Percentiles rank a stretch among this genome's conserved stretches.
phyloP scores from a whole-genome alignment of 2,113 vertebrate genomes.

The Eleginops maclovinus region DNA sequence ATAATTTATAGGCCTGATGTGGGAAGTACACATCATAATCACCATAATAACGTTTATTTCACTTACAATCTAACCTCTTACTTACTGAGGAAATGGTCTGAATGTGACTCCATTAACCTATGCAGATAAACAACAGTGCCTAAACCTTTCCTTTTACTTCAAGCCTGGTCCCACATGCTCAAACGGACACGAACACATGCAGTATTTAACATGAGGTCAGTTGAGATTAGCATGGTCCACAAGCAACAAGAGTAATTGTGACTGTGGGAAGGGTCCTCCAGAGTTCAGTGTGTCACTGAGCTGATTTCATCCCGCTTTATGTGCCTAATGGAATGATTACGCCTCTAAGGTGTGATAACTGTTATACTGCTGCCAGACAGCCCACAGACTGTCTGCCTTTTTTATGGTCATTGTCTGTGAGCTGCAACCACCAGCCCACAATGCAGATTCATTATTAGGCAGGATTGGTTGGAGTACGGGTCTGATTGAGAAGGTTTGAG shows the following conservation, averaged over 20 bases:
- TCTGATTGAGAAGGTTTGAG: constrained; percentile 22
- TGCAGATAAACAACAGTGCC: background rate
- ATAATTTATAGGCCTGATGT: background rate
- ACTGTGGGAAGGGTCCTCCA: constrained; percentile 34
- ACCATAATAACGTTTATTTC: background rate
- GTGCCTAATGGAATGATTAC: constrained; percentile 38
- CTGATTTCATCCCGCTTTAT: constrained; percentile 19
- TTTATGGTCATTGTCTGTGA: constrained; percentile 68
- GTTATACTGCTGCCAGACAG: constrained; percentile 30
- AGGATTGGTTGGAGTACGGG: background rate
- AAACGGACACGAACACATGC: constrained; percentile 20
- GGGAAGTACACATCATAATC: no score
- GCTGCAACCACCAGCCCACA: constrained; percentile 27
- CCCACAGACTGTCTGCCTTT: constrained; percentile 42
- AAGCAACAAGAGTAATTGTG: background rate
- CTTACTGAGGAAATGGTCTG: background rate
- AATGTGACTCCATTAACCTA: background rate
- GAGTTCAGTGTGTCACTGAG: constrained; percentile 70
- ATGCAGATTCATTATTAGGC: constrained; percentile 12
- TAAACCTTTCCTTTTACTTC: background rate
- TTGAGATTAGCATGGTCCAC: constrained; percentile 47
- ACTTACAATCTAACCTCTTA: background rate
- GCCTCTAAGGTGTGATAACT: constrained; percentile 33
- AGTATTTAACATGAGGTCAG: constrained; percentile 48
- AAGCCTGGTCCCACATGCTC: background rate